phyloP scores from a whole-genome alignment of 92 coral and sea anemone species.

The Desmophyllum pertusum region DNA sequence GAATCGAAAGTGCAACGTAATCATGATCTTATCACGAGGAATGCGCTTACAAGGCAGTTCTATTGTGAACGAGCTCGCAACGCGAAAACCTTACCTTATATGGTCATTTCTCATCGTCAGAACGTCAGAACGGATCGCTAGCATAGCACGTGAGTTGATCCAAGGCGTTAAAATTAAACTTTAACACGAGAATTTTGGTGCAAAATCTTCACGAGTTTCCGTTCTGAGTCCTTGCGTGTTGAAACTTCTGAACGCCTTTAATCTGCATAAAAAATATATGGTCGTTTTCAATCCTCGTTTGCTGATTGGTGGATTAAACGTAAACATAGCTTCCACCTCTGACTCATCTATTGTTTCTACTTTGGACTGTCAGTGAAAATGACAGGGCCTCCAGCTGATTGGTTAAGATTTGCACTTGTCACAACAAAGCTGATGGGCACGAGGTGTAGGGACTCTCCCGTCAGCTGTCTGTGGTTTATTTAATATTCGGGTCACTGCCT shows the following conservation, averaged over 20 bases:
- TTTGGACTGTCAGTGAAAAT: slow-evolving; percentile 7
- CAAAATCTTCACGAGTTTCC: not conserved
- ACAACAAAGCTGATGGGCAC: not conserved
- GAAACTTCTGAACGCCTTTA: not conserved
- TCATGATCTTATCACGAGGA: slow-evolving; percentile 4
- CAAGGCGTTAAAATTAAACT: not conserved
- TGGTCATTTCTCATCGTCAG: slow-evolving; percentile 28
- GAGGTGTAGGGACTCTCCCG: slow-evolving; percentile 23
- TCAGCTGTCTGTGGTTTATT: slow-evolving; percentile 14
- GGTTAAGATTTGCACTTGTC: slow-evolving; percentile 21
- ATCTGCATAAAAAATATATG: slow-evolving; percentile 14
- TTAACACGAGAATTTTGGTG: not conserved
- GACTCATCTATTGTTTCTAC: not conserved
- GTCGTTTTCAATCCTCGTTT: slow-evolving; percentile 11
- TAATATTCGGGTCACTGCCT: slow-evolving; percentile 12
- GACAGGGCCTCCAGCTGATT: slow-evolving; percentile 27
- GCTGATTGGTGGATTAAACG: slow-evolving; percentile 35
- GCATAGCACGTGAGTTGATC: not conserved
- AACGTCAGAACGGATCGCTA: not conserved
- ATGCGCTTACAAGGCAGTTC: slow-evolving; percentile 27
- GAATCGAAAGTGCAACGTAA: slow-evolving; percentile 1
- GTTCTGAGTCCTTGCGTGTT: slow-evolving; percentile 8
- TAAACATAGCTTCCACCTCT: slow-evolving; percentile 5
- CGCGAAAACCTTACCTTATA: slow-evolving; percentile 23
- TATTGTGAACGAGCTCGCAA: not conserved